A percentile compares a stretch with the other conserved stretches of the same genome.
Evolutionary conservation across 2,888 invertebrate genomes (phyloP).

Genomic region (Tillus elongatus): DNA sequence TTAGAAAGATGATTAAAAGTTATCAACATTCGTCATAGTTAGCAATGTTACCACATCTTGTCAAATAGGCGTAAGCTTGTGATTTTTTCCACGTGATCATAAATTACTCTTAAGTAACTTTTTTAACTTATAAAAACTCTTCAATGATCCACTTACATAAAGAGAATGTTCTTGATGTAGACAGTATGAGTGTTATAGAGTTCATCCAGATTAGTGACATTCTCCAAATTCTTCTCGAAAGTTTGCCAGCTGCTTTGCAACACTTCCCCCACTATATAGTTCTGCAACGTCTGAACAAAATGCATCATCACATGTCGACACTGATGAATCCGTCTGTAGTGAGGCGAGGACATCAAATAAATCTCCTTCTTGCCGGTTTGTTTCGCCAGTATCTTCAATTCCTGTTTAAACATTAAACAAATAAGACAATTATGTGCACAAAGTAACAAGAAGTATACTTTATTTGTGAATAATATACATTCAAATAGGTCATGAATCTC

Average conservation of each 20-base stretch:
- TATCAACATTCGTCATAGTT: too few relatives aligned
- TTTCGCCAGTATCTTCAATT: conserved; percentile 46
- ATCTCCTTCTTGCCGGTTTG: conserved; percentile 35
- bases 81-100: too few relatives aligned
- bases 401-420: too few relatives aligned
- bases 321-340: conserved; percentile 62
- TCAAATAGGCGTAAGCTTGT: too few relatives aligned
- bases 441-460: too few relatives aligned
- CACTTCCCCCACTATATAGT: conserved; percentile 69
- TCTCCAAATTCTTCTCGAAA: conserved; percentile 58
- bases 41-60: too few relatives aligned
- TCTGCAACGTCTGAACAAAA: conserved; percentile 64
- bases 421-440: too few relatives aligned
- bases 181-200: conserved; percentile 62
- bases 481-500: too few relatives aligned
- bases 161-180: conserved; percentile 67
- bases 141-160: conserved; percentile 49
- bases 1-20: too few relatives aligned
- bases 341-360: conserved; percentile 50
- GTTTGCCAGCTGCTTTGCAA: conserved; percentile 66
- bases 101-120: too few relatives aligned
- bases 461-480: too few relatives aligned
- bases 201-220: conserved; percentile 59
- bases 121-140: too few relatives aligned
- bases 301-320: conserved; percentile 69